Evolutionary conservation across 2,113 vertebrate genomes (phyloP).

Genomic region (Chrysemys picta): DNA sequence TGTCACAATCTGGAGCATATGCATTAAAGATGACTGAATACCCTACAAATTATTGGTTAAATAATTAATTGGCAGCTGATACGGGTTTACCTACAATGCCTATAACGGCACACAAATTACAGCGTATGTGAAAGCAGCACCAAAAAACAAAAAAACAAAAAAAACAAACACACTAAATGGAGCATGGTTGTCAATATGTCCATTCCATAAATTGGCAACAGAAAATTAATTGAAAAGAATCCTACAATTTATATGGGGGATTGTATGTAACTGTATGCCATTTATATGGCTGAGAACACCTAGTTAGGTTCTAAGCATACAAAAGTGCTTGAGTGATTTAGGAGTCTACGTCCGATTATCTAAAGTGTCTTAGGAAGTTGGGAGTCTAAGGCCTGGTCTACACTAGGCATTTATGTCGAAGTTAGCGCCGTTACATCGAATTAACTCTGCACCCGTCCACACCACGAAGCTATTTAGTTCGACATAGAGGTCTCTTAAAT

Average conservation of each 20-base stretch:
- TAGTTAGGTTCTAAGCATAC: not conserved
- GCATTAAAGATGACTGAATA: not conserved
- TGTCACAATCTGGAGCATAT: not conserved
- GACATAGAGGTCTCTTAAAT: too few relatives aligned
- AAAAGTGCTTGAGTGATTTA: not conserved
- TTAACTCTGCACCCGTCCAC: too few relatives aligned
- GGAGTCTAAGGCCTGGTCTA: too few relatives aligned
- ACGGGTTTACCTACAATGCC: not conserved
- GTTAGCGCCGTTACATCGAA: too few relatives aligned
- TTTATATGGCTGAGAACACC: not conserved
- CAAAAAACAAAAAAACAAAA: too few relatives aligned
- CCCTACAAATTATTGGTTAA: not conserved
- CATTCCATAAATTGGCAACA: not conserved
- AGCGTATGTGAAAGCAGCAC: not conserved
- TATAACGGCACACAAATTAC: not conserved
- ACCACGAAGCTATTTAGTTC: too few relatives aligned
- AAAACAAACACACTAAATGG: not conserved
- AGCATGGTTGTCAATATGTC: not conserved
- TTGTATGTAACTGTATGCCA: not conserved
- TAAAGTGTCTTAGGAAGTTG: not conserved
- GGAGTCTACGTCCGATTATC: not conserved
- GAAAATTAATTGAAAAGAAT: not conserved
- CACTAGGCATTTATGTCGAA: too few relatives aligned
- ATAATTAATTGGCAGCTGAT: not conserved
- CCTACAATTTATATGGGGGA: not conserved